Evolutionary conservation across 2,888 invertebrate genomes (phyloP).

Genomic region (Apamea epomidion): DNA sequence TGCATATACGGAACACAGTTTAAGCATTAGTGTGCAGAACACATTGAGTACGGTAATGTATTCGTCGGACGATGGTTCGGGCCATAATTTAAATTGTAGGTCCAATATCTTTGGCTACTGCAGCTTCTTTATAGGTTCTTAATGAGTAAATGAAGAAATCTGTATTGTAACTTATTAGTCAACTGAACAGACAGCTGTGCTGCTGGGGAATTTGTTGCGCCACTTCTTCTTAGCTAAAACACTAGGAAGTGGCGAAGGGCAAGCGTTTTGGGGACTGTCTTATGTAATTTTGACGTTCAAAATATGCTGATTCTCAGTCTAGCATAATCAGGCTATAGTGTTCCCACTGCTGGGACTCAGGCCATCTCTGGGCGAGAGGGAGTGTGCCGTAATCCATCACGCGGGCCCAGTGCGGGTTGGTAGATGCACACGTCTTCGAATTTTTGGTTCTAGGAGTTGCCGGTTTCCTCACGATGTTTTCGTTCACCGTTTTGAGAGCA

Average conservation of each 20-base stretch:
- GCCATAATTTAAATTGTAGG: slow-evolving; percentile 40
- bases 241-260: not conserved
- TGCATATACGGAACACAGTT: slow-evolving; percentile 68
- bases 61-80: slow-evolving; percentile 37
- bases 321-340: too few relatives aligned
- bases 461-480: too few relatives aligned
- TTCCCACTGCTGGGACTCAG: too few relatives aligned
- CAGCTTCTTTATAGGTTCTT: not conserved
- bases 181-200: not conserved
- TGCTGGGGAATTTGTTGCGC: not conserved
- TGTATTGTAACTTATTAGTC: not conserved
- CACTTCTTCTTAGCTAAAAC: not conserved
- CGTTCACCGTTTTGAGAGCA: too few relatives aligned
- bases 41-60: slow-evolving; percentile 52
- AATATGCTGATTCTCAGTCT: too few relatives aligned
- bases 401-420: too few relatives aligned
- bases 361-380: too few relatives aligned
- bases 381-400: too few relatives aligned
- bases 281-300: too few relatives aligned
- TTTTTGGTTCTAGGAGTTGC: too few relatives aligned
- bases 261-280: not conserved
- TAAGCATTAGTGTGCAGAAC: slow-evolving; percentile 64
- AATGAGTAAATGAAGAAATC: not conserved
- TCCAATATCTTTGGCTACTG: slow-evolving; percentile 20
- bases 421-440: too few relatives aligned